Evolutionary conservation across 2,888 invertebrate genomes (phyloP).

Genomic region (Synanthedon formicaeformis): DNA sequence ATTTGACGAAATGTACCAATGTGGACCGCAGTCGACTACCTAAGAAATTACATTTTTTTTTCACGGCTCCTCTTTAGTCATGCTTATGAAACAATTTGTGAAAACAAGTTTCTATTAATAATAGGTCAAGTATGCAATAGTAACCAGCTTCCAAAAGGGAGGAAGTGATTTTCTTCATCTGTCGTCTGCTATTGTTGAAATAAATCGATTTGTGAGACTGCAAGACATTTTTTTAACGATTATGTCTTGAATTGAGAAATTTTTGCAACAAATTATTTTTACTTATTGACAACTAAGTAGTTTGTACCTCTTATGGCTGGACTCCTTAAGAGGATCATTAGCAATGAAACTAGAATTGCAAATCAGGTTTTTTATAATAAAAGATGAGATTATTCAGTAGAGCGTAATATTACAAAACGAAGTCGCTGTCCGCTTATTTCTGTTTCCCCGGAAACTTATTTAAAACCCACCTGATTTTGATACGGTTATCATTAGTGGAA

Average conservation of each 20-base stretch:
- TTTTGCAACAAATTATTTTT: background rate
- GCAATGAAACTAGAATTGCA: no score
- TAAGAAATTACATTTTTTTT: conserved; percentile 16
- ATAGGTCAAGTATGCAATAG: conserved; percentile 9
- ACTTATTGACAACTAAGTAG: no score
- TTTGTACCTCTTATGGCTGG: no score
- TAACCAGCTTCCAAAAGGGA: conserved; percentile 6
- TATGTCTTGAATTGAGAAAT: background rate
- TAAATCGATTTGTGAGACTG: conserved; percentile 9
- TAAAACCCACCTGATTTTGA: no score
- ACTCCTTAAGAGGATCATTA: no score
- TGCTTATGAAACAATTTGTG: conserved; percentile 28
- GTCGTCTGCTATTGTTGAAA: conserved; percentile 8
- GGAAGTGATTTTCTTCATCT: conserved; percentile 1
- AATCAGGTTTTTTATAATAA: no score
- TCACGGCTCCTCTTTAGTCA: conserved; percentile 38
- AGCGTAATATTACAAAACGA: no score
- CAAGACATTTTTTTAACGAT: background rate
- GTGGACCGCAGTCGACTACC: conserved; percentile 20
- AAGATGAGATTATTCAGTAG: no score
- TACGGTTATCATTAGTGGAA: no score
- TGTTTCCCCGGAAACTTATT: no score
- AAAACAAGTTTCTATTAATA: conserved; percentile 10
- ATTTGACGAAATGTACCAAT: conserved; percentile 38
- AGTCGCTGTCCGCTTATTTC: no score